These are phyloP conservation scores for Tachuris rubrigastra DNA, from an alignment of 2,113 vertebrate genomes.

Conservation along the genomic window DNA sequence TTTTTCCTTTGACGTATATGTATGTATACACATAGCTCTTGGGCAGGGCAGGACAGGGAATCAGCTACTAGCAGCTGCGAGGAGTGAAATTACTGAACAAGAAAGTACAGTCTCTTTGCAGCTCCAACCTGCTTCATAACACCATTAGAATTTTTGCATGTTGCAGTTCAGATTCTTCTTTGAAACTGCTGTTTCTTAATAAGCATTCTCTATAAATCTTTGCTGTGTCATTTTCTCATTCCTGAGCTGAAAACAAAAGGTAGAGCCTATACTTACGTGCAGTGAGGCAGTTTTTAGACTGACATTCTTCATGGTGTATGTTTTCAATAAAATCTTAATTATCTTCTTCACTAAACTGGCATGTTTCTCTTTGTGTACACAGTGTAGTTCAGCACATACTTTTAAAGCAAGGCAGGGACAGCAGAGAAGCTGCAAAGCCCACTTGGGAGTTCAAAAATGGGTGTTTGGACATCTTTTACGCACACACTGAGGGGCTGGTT, in stretches of 20 bases:
- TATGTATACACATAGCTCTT: neutral
- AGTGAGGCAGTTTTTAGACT: neutral
- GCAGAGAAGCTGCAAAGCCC: neutral
- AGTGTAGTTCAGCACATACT: neutral
- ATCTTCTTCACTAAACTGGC: neutral
- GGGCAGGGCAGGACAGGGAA: neutral
- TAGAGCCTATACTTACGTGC: neutral
- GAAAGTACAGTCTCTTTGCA: neutral
- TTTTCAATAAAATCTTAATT: conserved; percentile 44
- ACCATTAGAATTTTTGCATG: neutral
- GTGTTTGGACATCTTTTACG: neutral
- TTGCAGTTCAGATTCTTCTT: neutral
- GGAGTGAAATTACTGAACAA: neutral
- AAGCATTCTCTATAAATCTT: neutral
- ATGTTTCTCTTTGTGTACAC: neutral
- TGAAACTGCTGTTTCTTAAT: neutral
- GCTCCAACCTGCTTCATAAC: neutral
- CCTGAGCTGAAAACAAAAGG: neutral
- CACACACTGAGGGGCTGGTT: neutral
- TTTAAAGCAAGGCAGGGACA: neutral
- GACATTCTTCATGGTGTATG: neutral
- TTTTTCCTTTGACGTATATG: neutral
- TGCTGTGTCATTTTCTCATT: neutral
- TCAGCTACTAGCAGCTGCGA: neutral
- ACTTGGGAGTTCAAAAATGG: neutral